These are phyloP conservation scores for Zaprionus vittiger DNA, from an alignment of 1,140 invertebrate genomes.

Conservation along the genomic window DNA sequence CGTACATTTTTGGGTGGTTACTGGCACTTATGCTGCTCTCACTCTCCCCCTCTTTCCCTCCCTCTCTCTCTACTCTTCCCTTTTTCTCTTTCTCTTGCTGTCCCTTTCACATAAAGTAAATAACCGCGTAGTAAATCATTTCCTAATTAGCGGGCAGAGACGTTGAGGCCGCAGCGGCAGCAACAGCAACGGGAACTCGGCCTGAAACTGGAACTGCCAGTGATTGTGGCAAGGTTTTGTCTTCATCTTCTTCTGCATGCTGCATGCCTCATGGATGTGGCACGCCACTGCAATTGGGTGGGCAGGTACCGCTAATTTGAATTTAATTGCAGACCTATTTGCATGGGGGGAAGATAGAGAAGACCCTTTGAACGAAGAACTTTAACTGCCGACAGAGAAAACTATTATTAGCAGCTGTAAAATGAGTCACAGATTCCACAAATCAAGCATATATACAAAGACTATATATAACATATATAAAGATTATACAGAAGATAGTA, in stretches of 20 bases:
- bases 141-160: slow-evolving; percentile 54
- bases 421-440: neutral
- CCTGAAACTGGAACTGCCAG: slow-evolving; percentile 15
- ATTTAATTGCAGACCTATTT: slow-evolving; percentile 60
- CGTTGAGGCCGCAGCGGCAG: slow-evolving; percentile 13
- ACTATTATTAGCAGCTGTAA: slow-evolving; percentile 1
- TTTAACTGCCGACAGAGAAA: neutral
- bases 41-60: neutral
- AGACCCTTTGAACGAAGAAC: slow-evolving; percentile 4
- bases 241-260: neutral
- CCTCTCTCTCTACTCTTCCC: neutral
- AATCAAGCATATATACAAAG: neutral
- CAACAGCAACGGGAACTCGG: slow-evolving; percentile 17
- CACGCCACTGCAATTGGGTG: slow-evolving; percentile 50
- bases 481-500: neutral
- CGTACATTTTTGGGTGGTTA: slow-evolving; percentile 70
- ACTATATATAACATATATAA: neutral
- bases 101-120: slow-evolving; percentile 49
- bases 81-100: slow-evolving; percentile 3
- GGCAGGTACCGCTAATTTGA: slow-evolving; percentile 63
- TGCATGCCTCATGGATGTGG: slow-evolving; percentile 21
- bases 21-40: slow-evolving; percentile 30
- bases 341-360: slow-evolving; percentile 21
- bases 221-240: neutral
- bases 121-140: slow-evolving; percentile 64